Base-by-base conservation (phyloP, 2,113 vertebrate genomes). In the Chloebia gouldiae region DNA sequence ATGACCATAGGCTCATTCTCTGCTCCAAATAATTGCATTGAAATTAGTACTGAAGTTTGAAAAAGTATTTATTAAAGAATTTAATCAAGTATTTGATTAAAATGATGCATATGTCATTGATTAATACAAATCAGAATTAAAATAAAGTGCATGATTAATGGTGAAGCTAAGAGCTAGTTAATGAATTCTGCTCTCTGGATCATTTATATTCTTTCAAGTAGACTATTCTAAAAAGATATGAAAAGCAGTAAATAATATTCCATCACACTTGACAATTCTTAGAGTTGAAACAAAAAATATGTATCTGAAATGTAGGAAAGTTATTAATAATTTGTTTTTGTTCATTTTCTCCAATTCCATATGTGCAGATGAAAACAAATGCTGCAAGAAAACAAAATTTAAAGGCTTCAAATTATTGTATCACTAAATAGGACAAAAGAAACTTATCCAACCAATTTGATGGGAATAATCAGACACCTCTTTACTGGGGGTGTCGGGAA, bases 61-160 rank as follows among this genome's bases (percentile, higher is more conserved):
- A 93, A 76, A 93, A 86, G 18, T 75, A 85, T 57, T 90, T 94
- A 71, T 84, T 92, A 82, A 88, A 80, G 6, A 72, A 68, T 66
- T 73, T 89, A 86, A 88, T 95, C 70, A 88, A 90, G 27, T 71
- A 80, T 92, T 87, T 95, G 63, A 86, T 93, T 93, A 92, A 92
- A 92, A 90, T 60, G 44, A 90, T 87, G 49, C 27, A 61, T 77
- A 64, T 87, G 39, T 59, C 69, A 94, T 89, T 96, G 81, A 91
- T 91, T 81, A 93, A 86, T 44, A 44, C 80, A 92, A 95, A 90
- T 82, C 66, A 95, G 57, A 92, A 90, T 47, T 28, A 82, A 87
- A 90, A 75, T 85, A 82, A 90, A 86, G 16, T 47, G 25, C 47
- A 82, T 76, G 76, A 95, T 93, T 86, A 95, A 92, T 83, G 23